These are phyloP conservation scores for Eremobia ochroleuca DNA, from an alignment of 2,888 invertebrate species.

Conservation along the genomic window DNA sequence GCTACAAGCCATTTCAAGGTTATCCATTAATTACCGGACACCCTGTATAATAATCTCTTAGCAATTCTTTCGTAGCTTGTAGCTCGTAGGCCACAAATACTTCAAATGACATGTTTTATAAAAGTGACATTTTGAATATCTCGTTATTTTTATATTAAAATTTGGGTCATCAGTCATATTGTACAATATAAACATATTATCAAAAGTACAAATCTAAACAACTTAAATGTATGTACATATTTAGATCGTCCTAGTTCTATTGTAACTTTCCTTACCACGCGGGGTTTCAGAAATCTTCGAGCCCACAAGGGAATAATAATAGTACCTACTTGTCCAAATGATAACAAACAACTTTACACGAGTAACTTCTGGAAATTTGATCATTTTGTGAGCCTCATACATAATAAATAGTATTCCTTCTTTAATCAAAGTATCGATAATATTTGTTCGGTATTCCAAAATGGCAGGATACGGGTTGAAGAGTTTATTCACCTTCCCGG, in stretches of 20 bases:
- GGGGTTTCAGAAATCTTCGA: constrained; percentile 48
- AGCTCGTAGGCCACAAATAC: background rate
- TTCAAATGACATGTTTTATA: background rate
- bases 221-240: constrained; percentile 30
- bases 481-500: constrained; percentile 53
- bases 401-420: constrained; percentile 57
- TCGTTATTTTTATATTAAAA: background rate
- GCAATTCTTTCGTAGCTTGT: constrained; percentile 13
- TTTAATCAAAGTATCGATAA: constrained; percentile 47
- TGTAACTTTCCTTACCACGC: constrained; percentile 25
- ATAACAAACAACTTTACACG: constrained; percentile 57
- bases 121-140: background rate
- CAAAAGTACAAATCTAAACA: constrained; percentile 18
- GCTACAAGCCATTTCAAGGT: no score
- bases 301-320: constrained; percentile 50
- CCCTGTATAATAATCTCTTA: no score
- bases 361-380: constrained; percentile 60
- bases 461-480: constrained; percentile 38
- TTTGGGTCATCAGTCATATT: background rate
- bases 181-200: constrained; percentile 25
- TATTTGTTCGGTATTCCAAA: constrained; percentile 49
- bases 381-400: constrained; percentile 59
- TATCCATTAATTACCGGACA: no score
- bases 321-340: constrained; percentile 50
- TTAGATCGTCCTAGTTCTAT: constrained; percentile 33